Evolutionary conservation across 2,113 vertebrate genomes (phyloP).

Genomic region (Rynchops niger): DNA sequence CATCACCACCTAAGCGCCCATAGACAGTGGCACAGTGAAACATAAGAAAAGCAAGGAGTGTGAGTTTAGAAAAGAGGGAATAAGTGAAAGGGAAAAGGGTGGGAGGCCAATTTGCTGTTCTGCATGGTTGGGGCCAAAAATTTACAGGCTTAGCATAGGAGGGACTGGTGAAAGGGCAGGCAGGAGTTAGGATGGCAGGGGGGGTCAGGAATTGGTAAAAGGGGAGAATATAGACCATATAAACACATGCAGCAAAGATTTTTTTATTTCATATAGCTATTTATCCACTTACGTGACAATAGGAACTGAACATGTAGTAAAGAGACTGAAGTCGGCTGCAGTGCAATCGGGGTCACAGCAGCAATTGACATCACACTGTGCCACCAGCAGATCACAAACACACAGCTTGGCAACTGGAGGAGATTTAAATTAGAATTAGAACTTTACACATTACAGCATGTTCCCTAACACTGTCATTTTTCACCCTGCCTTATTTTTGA

Average conservation of each 20-base stretch:
- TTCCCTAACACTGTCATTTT: neutral
- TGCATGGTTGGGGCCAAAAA: neutral
- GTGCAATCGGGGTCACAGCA: constrained; percentile 85
- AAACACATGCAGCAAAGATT: neutral
- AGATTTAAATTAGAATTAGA: neutral
- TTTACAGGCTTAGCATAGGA: neutral
- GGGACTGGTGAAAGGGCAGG: neutral
- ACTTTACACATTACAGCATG: neutral
- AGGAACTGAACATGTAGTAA: constrained; percentile 78
- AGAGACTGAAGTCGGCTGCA: constrained; percentile 74
- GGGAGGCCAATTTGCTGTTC: neutral
- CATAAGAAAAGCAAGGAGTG: neutral
- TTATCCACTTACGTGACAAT: constrained; percentile 76
- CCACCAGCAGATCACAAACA: constrained; percentile 78
- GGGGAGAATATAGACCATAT: neutral
- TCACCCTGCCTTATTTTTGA: neutral
- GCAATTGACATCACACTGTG: constrained; percentile 81
- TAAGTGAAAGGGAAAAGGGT: neutral
- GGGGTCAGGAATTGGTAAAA: neutral
- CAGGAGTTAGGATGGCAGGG: neutral
- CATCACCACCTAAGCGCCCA: neutral
- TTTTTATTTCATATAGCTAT: neutral
- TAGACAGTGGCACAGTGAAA: neutral
- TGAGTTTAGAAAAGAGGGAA: neutral
- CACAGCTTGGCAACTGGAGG: constrained; percentile 77